phyloP scores from a whole-genome alignment of 2,888 invertebrate species.

The Monoplex corrugatus region DNA sequence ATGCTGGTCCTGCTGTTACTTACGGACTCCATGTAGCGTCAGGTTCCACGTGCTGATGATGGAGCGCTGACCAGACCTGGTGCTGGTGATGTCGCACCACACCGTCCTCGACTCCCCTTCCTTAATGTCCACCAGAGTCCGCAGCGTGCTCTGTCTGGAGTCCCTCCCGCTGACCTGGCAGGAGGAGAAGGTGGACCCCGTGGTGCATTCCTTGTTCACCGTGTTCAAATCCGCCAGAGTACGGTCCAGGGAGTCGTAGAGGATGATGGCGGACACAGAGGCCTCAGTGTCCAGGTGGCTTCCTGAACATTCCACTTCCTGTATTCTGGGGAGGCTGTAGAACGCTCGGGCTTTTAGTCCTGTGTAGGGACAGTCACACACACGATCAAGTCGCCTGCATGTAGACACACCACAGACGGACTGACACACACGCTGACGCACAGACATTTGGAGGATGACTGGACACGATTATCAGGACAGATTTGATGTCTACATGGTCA shows the following conservation, averaged over 20 bases:
- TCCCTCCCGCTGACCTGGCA: constrained; percentile 3
- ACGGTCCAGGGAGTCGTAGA: neutral
- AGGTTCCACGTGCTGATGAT: constrained; percentile 29
- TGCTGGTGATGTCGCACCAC: constrained; percentile 35
- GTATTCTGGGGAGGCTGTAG: neutral
- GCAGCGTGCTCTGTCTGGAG: constrained; percentile 4
- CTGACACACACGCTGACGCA: neutral
- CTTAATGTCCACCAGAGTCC: constrained; percentile 34
- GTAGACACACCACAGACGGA: neutral
- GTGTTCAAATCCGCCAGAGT: constrained; percentile 13
- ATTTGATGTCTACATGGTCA: too few relatives aligned
- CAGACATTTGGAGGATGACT: too few relatives aligned
- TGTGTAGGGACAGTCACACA: too few relatives aligned
- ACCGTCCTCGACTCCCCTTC: neutral
- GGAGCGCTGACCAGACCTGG: constrained; percentile 12
- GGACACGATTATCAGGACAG: too few relatives aligned
- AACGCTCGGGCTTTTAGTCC: neutral
- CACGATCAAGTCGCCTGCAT: too few relatives aligned
- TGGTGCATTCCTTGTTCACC: constrained; percentile 37
- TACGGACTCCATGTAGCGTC: constrained; percentile 11
- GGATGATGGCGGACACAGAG: constrained; percentile 8
- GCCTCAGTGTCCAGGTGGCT: constrained; percentile 28
- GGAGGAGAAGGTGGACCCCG: constrained; percentile 21
- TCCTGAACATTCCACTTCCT: constrained; percentile 40
- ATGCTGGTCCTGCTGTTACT: neutral